Evolutionary conservation across 2,113 vertebrate species (phyloP), one percentile per base, ranked within the genome.

Genomic region (Hymenochirus boettgeri): DNA sequence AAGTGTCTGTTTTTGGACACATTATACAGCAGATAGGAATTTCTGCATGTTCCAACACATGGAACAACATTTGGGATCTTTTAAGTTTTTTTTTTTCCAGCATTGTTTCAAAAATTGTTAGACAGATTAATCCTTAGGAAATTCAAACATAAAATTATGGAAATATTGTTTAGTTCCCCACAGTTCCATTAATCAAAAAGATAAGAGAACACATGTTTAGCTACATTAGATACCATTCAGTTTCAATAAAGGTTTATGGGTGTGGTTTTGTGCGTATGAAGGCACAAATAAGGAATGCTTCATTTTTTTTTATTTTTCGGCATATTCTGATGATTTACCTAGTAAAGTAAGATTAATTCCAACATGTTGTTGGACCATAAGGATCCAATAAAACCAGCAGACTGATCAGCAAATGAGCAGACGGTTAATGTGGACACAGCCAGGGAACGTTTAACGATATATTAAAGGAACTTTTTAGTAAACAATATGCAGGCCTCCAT

Each of bases 1-100:
- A 53, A 69, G 65, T 69, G 65, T 69, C 65, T 69, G 56, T 47
- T 60, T 57, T 60, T 60, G 57, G 57, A 69, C 25, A 59, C 42
- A 52, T 52, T 53, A 54, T 60, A 59, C 65, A 29, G 57, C 53
- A 59, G 65, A 69, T 27, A 45, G 57, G 65, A 69, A 69, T 53
- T 45, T 25, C 23, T 50, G 19, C 65, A 52, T 69, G 65, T 69
- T 45, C 47, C 53, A 35, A 51, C 29, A 59, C 47, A 60, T 29
- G 35, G 33, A 53, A 31, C 37, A 29, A 31, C 37, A 37, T 59
- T 21, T 37, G 25, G 33, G 19, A 35, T 59, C 48, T 62, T 39
- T 42, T 39, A 24, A 60, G 35, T 39, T 26, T 27, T 27, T 42
- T 60, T 53, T 53, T 53, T 52, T 53, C 8, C 18, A 39, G 18